A percentile compares a stretch with the other conserved stretches of the same genome.
phyloP scores from a whole-genome alignment of 2,113 vertebrate species.

The Nicator chloris region DNA sequence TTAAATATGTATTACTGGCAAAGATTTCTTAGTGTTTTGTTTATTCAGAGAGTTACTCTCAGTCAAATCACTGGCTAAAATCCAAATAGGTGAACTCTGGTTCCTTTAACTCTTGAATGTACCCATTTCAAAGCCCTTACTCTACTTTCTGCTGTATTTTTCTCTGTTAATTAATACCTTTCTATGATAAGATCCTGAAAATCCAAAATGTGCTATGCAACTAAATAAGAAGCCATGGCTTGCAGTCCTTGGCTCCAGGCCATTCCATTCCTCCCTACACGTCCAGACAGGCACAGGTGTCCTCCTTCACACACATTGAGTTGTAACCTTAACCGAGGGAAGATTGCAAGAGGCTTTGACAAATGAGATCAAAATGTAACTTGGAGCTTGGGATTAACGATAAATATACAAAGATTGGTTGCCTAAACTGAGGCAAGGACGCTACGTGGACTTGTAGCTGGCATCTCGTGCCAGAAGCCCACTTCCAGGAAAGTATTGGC shows the following conservation, averaged over 20 bases:
- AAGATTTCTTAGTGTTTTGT: background rate
- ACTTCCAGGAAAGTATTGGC: background rate
- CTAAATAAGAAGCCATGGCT: background rate
- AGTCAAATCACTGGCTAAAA: background rate
- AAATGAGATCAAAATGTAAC: background rate
- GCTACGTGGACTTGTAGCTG: background rate
- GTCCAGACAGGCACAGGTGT: background rate
- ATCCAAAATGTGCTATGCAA: background rate
- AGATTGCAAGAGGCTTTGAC: background rate
- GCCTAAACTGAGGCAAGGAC: background rate
- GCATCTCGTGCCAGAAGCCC: background rate
- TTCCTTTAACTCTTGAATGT: background rate
- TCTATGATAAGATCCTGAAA: background rate
- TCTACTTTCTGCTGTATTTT: background rate
- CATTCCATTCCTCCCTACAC: background rate
- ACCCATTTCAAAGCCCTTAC: background rate
- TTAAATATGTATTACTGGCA: background rate
- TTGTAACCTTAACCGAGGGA: background rate
- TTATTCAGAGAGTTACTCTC: background rate
- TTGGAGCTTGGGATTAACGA: background rate
- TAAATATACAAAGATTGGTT: background rate
- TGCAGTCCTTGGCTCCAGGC: background rate
- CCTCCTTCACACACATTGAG: rapidly evolving
- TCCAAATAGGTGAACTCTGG: background rate
- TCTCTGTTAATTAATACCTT: background rate